Conservation (phyloP, 2,888 invertebrate species). For the Lepidochitona cinerea region DNA sequence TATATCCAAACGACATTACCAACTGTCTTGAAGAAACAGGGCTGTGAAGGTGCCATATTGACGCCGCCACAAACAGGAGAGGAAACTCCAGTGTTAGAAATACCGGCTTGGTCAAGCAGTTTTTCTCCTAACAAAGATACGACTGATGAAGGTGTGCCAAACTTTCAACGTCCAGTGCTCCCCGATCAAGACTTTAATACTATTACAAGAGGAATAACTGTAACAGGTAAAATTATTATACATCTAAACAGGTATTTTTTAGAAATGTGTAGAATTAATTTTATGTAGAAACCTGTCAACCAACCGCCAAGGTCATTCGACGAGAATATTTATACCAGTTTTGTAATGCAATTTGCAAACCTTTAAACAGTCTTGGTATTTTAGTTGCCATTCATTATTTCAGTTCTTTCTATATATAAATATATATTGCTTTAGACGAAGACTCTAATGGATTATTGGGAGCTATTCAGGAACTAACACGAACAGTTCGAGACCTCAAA, state of each 20-base stretch:
- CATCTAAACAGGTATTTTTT: too few relatives aligned
- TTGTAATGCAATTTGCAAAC: too few relatives aligned
- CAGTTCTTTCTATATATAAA: too few relatives aligned
- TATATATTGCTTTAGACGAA: background rate
- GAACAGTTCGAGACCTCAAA: conserved; percentile 44
- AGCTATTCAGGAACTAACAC: conserved; percentile 43
- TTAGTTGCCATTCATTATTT: too few relatives aligned
- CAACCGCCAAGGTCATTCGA: too few relatives aligned
- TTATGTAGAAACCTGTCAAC: too few relatives aligned
- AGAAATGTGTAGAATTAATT: background rate
- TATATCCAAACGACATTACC: conserved; percentile 30
- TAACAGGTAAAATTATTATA: background rate
- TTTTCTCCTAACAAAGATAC: background rate
- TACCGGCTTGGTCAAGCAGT: background rate
- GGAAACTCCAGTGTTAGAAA: background rate
- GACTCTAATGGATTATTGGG: background rate
- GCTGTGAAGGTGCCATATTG: conserved; percentile 30
- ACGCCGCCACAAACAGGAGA: background rate
- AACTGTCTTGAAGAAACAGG: conserved; percentile 40
- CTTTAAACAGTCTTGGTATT: too few relatives aligned
- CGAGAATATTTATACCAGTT: too few relatives aligned
- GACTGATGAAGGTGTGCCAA: background rate
- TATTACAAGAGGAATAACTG: background rate
- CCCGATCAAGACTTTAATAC: background rate
- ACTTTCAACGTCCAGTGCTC: background rate